These are phyloP conservation scores for Bombus superbus DNA, from an alignment of 1,140 invertebrate species.

Conservation along the genomic window DNA sequence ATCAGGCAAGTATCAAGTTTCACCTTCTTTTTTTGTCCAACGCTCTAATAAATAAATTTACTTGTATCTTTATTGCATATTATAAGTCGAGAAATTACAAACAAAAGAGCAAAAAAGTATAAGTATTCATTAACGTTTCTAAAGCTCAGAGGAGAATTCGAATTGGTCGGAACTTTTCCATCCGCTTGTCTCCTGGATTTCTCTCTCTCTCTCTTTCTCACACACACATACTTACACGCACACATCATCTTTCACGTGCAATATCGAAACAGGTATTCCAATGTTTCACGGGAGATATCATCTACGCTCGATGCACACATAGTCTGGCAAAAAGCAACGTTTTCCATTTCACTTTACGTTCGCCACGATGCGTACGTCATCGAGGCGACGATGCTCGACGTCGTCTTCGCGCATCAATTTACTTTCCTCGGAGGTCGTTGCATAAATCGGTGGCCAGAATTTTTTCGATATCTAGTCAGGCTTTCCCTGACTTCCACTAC, in stretches of 20 bases:
- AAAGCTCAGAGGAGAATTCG: not conserved
- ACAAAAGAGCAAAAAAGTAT: not conserved
- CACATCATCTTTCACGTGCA: not conserved
- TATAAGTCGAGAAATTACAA: not conserved
- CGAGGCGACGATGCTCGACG: not conserved
- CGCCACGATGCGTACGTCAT: not conserved
- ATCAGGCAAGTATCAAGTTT: too few relatives aligned
- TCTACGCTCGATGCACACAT: not conserved
- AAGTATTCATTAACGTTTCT: not conserved
- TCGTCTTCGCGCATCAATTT: constrained; percentile 7
- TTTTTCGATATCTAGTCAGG: not conserved
- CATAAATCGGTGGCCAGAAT: constrained; percentile 14
- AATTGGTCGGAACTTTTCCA: not conserved
- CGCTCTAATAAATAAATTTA: not conserved
- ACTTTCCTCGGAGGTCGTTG: constrained; percentile 33
- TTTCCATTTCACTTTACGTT: constrained; percentile 38
- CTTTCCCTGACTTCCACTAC: constrained; percentile 59
- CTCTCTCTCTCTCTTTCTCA: not conserved
- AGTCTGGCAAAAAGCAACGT: not conserved
- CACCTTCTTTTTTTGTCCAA: too few relatives aligned
- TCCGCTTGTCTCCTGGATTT: not conserved
- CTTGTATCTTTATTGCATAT: not conserved
- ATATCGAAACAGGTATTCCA: not conserved
- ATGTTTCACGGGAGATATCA: constrained; percentile 11
- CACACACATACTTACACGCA: not conserved